phyloP scores from a whole-genome alignment of 2,797 vertebrate species.

The Pseudomugil gertrudae region DNA sequence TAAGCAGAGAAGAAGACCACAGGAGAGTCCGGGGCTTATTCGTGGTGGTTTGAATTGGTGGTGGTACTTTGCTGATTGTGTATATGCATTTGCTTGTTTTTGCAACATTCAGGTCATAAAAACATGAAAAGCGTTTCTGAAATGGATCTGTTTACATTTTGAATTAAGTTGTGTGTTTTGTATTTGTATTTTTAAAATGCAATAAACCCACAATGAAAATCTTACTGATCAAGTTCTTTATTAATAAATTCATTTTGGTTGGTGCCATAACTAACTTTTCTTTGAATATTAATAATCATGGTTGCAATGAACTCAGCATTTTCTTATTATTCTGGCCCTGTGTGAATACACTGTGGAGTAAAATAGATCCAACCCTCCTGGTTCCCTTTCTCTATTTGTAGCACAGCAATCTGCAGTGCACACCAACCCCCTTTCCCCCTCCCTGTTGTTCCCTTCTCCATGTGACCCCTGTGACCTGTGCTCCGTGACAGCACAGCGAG shows the following conservation, averaged over 20 bases:
- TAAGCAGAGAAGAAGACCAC: conserved; percentile 3
- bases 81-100: conserved; percentile 40
- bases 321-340: conserved; percentile 47
- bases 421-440: conserved; percentile 51
- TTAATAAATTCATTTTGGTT: not conserved
- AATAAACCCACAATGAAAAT: conserved; percentile 72
- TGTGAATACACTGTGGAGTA: conserved; percentile 55
- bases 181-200: conserved; percentile 70
- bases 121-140: conserved; percentile 26
- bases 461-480: conserved; percentile 75
- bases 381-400: conserved; percentile 45
- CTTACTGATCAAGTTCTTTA: not conserved
- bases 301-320: conserved; percentile 39
- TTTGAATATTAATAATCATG: conserved; percentile 16
- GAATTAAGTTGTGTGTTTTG: conserved; percentile 42
- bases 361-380: conserved; percentile 36
- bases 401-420: conserved; percentile 54
- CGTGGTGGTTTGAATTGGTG: conserved; percentile 22
- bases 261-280: not conserved
- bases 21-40: conserved; percentile 35
- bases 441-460: conserved; percentile 53
- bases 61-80: conserved; percentile 19
- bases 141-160: conserved; percentile 42
- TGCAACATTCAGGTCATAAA: conserved; percentile 33
- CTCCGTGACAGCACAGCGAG: conserved; percentile 71